Conservation (phyloP, 2,888 invertebrate species). For the Drosophila atroscutellata region DNA sequence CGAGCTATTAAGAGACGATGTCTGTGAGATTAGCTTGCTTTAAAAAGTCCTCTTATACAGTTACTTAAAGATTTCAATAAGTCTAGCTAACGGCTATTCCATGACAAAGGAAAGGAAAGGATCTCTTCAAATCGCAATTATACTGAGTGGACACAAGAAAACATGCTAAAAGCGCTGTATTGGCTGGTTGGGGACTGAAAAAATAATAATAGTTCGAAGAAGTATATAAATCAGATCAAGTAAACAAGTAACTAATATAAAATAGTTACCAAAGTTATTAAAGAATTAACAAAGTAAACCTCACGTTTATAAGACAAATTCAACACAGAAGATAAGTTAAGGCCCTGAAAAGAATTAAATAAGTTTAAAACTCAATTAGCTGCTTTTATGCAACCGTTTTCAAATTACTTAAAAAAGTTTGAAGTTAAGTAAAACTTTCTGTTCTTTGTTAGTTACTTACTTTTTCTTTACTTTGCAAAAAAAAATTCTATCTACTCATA, state of each 20-base stretch:
- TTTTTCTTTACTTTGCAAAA: background rate
- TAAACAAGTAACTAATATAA: background rate
- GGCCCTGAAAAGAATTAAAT: background rate
- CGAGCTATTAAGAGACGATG: conserved; percentile 50
- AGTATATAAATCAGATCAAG: background rate
- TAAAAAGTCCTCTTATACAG: conserved; percentile 6
- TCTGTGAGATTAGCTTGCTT: conserved; percentile 15
- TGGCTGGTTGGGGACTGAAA: background rate
- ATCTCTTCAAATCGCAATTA: conserved; percentile 9
- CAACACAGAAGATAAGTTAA: background rate
- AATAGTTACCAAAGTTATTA: background rate
- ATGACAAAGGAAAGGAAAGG: background rate
- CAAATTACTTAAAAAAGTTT: conserved; percentile 7
- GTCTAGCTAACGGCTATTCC: conserved; percentile 13
- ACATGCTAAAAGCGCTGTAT: background rate
- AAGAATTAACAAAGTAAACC: background rate
- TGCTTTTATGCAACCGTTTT: background rate
- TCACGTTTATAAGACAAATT: background rate
- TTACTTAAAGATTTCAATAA: conserved; percentile 20
- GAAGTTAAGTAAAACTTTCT: conserved; percentile 30
- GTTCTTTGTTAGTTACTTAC: background rate
- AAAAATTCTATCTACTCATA: conserved; percentile 7
- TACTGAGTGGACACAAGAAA: background rate
- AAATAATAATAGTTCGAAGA: background rate
- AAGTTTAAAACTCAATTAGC: conserved; percentile 4